Evolutionary conservation across 2,113 vertebrate species (phyloP).

Genomic region (Sus scrofa): T2T-Sscrofa CM000812.6:198127501-198128000

Average conservation of each 20-base stretch:
- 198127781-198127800: not conserved
- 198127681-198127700: not conserved
- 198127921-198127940: not conserved
- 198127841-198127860: not conserved
- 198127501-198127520: conserved; percentile 3
- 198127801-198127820: not conserved
- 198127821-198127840: not conserved
- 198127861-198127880: not conserved
- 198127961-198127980: not conserved
- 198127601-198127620: not conserved
- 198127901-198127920: not conserved
- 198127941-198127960: not conserved
- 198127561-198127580: conserved; percentile 6
- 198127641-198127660: not conserved
- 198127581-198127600: not conserved
- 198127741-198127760: not conserved
- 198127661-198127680: not conserved
- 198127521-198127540: not conserved
- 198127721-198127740: not conserved
- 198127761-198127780: not conserved
- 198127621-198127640: not conserved
- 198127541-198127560: not conserved
- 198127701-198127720: not conserved
- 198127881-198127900: not conserved
- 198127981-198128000: not conserved